Conservation (phyloP, 2,888 invertebrate species). For the Elmis aenea region DNA sequence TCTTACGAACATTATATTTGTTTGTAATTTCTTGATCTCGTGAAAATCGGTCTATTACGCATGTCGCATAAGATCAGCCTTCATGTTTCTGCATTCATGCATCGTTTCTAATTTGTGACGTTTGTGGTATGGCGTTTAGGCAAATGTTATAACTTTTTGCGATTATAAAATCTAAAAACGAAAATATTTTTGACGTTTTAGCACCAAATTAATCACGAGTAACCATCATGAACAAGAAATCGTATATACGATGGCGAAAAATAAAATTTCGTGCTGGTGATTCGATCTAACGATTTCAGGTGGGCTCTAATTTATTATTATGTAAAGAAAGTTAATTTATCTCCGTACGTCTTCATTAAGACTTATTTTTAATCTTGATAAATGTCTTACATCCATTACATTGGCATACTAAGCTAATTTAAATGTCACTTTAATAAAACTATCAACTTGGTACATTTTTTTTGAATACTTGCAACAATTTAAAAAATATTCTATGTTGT, state of each 20-base stretch:
- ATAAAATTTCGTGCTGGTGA: slow-evolving; percentile 22
- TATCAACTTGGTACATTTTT: too few relatives aligned
- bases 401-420: too few relatives aligned
- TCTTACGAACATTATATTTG: too few relatives aligned
- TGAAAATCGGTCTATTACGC: too few relatives aligned
- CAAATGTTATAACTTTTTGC: slow-evolving; percentile 1
- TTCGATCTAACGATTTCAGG: slow-evolving; percentile 15
- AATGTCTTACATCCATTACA: too few relatives aligned
- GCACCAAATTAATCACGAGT: background rate
- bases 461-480: too few relatives aligned
- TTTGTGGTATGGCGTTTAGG: slow-evolving; percentile 13
- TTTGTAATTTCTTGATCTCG: too few relatives aligned
- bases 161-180: background rate
- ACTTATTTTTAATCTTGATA: too few relatives aligned
- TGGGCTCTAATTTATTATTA: slow-evolving; percentile 17
- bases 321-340: slow-evolving; percentile 28
- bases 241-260: slow-evolving; percentile 21
- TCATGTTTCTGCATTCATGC: slow-evolving; percentile 4
- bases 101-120: slow-evolving; percentile 8
- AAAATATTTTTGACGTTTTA: background rate
- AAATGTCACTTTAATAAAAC: too few relatives aligned
- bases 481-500: too few relatives aligned
- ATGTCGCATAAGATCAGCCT: too few relatives aligned
- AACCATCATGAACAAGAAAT: slow-evolving; percentile 13
- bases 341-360: too few relatives aligned